Base-by-base conservation (phyloP, 2,888 invertebrate species). In the Tanaodytes sp. region DNA sequence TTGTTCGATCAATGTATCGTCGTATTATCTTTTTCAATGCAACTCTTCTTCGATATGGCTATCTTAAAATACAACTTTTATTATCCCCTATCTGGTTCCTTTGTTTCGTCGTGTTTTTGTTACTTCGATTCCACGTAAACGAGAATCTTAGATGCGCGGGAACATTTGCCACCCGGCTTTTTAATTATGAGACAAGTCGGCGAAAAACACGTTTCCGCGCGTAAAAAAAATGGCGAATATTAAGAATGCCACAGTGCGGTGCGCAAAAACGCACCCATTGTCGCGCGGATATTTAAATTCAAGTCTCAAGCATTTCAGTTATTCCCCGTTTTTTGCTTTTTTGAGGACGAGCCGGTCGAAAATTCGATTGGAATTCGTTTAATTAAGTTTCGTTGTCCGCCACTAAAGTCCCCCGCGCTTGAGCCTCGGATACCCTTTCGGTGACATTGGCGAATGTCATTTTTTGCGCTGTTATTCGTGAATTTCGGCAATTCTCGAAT, bases 201-300 rank as follows among this genome's bases (percentile, higher is more conserved):
- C 37, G 57, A 64, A 64, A 66, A 65, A 59, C 59, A 46, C 16
- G 65, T 65, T 65, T 33, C n/a, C n/a, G n/a, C 54, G 48, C 58
- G 65, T 33, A 42, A 46, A 46, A 52, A 59, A 59, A 66, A 63
- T 63, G 30, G 55, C 40, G 18, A 63, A 30, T 30, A 55, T 63
- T 63, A 63, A 49, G 55, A 55, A 63, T 55, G 43, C 43, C 43
- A 18, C 27, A 27, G 49, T 36, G 27, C 43, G 33, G 55, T 48
- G 36, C 15, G 31, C 49, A 16, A 36, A 62, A 62, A 43, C 39
- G 45, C 45, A 45, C 37, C 61, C 52, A 63, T 63, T 63, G 63
- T 63, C 37, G 55, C n/a, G 15, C 33, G 27, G 43, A 55, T 54
- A 52, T 62, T 62, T 40, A 63, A 45, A 54, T 54, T 48, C 20